Conservation (phyloP, 2,113 vertebrate genomes). For the Mohoua ochrocephala region DNA sequence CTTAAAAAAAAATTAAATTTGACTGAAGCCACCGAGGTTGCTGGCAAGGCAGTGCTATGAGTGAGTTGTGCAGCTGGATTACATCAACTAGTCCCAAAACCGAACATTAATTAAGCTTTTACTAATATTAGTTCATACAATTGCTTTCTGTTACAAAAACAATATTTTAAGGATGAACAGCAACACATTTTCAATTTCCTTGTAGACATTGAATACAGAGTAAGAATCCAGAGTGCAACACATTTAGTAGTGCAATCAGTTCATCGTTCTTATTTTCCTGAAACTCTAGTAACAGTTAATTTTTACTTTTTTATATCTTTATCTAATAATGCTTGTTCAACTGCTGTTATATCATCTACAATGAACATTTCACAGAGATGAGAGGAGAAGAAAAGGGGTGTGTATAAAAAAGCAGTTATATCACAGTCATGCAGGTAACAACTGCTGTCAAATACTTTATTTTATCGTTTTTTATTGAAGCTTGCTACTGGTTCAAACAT, state of each 20-base stretch:
- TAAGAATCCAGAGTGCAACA: not conserved
- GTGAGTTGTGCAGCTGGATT: not conserved
- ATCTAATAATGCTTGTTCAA: not conserved
- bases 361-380: not conserved
- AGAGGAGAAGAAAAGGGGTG: not conserved
- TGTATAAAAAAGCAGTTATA: not conserved
- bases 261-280: not conserved
- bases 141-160: constrained; percentile 7
- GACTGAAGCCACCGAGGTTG: not conserved
- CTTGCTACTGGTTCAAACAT: not conserved
- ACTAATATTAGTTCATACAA: not conserved
- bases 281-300: not conserved
- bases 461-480: not conserved
- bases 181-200: not conserved
- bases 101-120: not conserved
- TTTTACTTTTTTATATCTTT: not conserved
- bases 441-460: not conserved
- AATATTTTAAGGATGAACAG: constrained; percentile 7
- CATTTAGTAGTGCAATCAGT: not conserved
- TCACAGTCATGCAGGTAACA: not conserved
- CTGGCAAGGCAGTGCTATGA: not conserved
- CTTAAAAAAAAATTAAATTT: not conserved
- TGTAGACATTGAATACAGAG: not conserved
- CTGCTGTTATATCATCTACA: not conserved
- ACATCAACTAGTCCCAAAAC: not conserved